Evolutionary conservation across 2,888 invertebrate species (phyloP), one percentile per base, ranked within the genome.

Genomic region (Ophion slaviceki): DNA sequence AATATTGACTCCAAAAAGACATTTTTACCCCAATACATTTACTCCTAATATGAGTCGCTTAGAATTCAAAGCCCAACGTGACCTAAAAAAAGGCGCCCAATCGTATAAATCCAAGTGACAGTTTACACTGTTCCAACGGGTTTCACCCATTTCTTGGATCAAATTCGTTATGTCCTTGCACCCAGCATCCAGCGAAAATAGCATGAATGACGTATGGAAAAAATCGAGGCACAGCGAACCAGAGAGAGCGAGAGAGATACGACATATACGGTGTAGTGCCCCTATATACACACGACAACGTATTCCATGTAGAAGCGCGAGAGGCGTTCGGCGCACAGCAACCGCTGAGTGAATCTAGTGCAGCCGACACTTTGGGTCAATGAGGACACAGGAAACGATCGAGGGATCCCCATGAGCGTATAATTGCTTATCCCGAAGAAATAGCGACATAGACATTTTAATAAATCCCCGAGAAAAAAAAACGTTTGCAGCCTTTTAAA

Each of bases 381-480:
- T 87, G 87, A 83, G 86, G 85, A 84, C 87, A 87, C 87, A 88
- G 87, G 87, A 88, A 87, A 86, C 84, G 80, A 82, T 86, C 80
- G 86, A 86, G 88, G 82, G 86, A 82, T 84, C 82, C 80, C 62
- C 82, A 79, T 76, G 72, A 82, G 81, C 64, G 66, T 84, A 32
- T 62, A 86, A 83, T 87, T 79, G 74, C 36, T 17, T 61, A 24
- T 74, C 67, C 59, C 80, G 45, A 45, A 24, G 2, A 45, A 17
- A 70, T 5, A 80, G 2, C 20, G 24, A 64, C 11, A 24, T 10
- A 45, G 36, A 17, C 24, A 40, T 11, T 14, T 4, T n/a, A n/a
- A 67, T 8, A 59, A 20, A 36, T 7, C 14, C 40, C 7, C 32
- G 4, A 4, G 32, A 32, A 32, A 32, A 32, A 2, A 32, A 32